Evolutionary conservation across 2,888 invertebrate genomes (phyloP).

Genomic region (Tromatobia lineatoria): DNA sequence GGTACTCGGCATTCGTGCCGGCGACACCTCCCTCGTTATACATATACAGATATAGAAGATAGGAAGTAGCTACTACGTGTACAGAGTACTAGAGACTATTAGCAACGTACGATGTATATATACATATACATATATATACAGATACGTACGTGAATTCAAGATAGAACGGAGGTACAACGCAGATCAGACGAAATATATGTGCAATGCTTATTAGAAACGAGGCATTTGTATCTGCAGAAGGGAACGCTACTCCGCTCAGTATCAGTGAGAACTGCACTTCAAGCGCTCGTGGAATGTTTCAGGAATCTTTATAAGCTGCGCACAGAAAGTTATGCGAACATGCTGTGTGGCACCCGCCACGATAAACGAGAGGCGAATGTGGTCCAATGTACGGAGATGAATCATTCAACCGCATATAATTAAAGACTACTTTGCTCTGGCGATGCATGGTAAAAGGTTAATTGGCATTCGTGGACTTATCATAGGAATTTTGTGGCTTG

Average conservation of each 20-base stretch:
- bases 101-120: background rate
- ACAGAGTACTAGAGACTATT: constrained; percentile 2
- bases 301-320: constrained; percentile 15
- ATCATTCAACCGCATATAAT: background rate
- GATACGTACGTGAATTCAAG: background rate
- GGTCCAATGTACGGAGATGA: background rate
- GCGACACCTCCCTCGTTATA: constrained; percentile 64
- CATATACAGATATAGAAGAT: constrained; percentile 5
- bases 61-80: constrained; percentile 2
- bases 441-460: too few species aligned
- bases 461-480: too few species aligned
- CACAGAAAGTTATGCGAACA: background rate
- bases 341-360: background rate
- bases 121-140: background rate
- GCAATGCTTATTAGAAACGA: constrained; percentile 1
- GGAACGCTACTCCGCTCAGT: constrained; percentile 1
- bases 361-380: background rate
- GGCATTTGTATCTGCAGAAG: background rate
- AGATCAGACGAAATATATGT: constrained; percentile 12
- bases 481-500: too few species aligned
- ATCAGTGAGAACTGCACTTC: constrained; percentile 1
- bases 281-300: constrained; percentile 1
- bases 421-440: background rate
- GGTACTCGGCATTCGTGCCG: constrained; percentile 53
- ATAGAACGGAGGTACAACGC: constrained; percentile 2